These are phyloP conservation scores for Drosophila leontia DNA, from an alignment of 1,140 invertebrate genomes.

Conservation along the genomic window DNA sequence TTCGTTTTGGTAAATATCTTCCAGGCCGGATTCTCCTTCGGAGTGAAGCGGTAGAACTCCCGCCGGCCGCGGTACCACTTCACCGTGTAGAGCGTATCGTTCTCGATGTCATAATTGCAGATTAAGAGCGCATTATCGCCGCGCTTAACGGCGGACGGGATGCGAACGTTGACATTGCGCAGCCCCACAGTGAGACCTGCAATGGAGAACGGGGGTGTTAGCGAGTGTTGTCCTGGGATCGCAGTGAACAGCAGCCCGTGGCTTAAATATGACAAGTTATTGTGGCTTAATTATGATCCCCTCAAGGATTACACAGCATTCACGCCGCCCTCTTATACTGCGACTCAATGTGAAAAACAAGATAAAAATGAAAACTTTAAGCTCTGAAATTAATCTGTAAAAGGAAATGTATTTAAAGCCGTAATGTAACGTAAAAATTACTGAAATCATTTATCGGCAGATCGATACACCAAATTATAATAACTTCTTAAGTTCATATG, in stretches of 20 bases:
- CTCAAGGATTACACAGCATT: conserved; percentile 67
- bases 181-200: conserved; percentile 72
- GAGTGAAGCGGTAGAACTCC: conserved; percentile 90
- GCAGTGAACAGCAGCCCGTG: conserved; percentile 23
- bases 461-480: background rate
- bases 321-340: conserved; percentile 13
- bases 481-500: background rate
- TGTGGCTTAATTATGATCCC: conserved; percentile 80
- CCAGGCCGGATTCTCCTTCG: conserved; percentile 88
- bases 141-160: conserved; percentile 89
- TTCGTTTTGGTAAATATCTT: conserved; percentile 89
- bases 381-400: background rate
- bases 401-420: too few species aligned
- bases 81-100: conserved; percentile 91
- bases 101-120: conserved; percentile 92
- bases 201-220: conserved; percentile 28
- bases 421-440: background rate
- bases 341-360: conserved; percentile 9
- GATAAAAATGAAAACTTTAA: conserved; percentile 1
- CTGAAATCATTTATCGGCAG: background rate
- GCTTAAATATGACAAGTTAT: conserved; percentile 80
- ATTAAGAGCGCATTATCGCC: conserved; percentile 90
- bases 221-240: conserved; percentile 32
- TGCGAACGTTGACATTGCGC: conserved; percentile 88
- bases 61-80: conserved; percentile 91